Evolutionary conservation across 2,888 invertebrate genomes (phyloP), one percentile per base, ranked within the genome.

Genomic region (Teleiodes luculella): DNA sequence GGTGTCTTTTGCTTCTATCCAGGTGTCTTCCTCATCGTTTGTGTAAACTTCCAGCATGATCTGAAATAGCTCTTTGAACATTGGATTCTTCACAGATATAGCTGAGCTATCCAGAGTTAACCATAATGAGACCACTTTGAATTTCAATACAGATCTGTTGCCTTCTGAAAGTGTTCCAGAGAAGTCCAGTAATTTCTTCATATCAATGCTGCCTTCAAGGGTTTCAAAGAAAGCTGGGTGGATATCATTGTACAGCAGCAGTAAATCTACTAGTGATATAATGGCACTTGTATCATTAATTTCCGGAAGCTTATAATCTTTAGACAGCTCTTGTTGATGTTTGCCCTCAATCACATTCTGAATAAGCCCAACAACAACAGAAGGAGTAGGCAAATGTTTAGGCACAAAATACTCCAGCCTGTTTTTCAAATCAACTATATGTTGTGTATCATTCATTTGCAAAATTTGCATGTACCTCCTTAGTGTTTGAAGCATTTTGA

Each of bases 41-140:
- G 80, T 82, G 57, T 90, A 92, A 1, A 92, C 91, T 62, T 91
- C 91, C 28, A 92, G 71, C 74, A 92, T 91, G 4, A 92, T 92
- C 1, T 81, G 77, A 50, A 92, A 81, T 2, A 92, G 79, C 24
- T 91, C 88, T 63, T 86, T 86, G 55, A 92, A 92, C 65, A 91
- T 83, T 10, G 83, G 64, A 61, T 90, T 89, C 53, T 83, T 81
- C 0, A 91, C 70, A n/a, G 91, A 87, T 55, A 92, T 76, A 0
- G 90, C 85, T 11, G 90, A 83, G 45, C 86, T 89, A 51, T 91
- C 91, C 56, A 78, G 77, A 55, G 62, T 90, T 53, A 82, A 62
- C 85, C 90, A 86, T 3, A 90, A 64, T 2, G 84, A 90, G 3
- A 85, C 85, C 11, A 88, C 71, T 75, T 90, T 90, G 47, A 89